These are phyloP conservation scores for Syrmaticus mikado DNA, from an alignment of 2,113 vertebrate genomes.

Conservation along the genomic window DNA sequence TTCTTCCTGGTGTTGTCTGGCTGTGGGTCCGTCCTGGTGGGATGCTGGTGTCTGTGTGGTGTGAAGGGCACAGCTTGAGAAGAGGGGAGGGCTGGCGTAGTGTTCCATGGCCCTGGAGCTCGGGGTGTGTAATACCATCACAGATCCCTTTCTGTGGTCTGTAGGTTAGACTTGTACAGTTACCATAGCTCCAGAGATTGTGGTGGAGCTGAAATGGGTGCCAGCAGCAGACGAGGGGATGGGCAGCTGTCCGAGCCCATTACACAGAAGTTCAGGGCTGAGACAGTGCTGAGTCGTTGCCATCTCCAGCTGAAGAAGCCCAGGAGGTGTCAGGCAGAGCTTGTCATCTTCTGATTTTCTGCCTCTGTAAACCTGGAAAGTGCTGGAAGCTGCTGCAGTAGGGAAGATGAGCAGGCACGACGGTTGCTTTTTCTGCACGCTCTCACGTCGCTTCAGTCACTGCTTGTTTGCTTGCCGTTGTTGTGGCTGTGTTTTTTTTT, in stretches of 20 bases:
- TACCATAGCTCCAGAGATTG: neutral
- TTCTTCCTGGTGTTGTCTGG: neutral
- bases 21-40: neutral
- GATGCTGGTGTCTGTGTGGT: neutral
- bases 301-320: rapidly evolving
- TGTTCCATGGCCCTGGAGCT: neutral
- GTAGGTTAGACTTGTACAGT: neutral
- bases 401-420: neutral
- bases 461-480: conserved; percentile 27
- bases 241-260: neutral
- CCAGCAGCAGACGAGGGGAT: neutral
- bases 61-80: neutral
- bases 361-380: neutral
- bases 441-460: neutral
- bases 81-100: neutral
- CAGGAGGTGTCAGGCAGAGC: neutral
- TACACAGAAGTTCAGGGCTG: neutral
- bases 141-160: neutral
- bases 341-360: neutral
- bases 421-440: neutral
- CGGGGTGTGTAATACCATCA: rapidly evolving
- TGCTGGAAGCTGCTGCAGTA: neutral
- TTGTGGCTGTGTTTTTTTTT: neutral
- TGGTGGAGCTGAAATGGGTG: neutral
- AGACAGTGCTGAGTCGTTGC: neutral